phyloP scores from a whole-genome alignment of 2,113 vertebrate genomes.

The Cyprinodon variegatus region DNA sequence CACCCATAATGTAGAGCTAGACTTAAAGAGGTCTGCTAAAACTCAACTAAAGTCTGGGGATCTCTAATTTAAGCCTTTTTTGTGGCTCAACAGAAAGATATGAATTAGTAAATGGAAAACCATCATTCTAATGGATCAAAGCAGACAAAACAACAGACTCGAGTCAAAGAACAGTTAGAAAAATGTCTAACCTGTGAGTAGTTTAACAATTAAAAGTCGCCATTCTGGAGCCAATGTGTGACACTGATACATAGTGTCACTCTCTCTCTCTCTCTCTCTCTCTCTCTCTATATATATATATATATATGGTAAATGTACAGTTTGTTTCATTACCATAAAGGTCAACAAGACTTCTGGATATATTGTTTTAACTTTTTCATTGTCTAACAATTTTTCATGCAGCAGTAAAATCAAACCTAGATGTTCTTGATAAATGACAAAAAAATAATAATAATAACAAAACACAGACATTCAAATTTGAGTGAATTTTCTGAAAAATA shows the following conservation, averaged over 20 bases:
- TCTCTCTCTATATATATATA: background rate
- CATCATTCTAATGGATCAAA: background rate
- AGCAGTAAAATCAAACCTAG: background rate
- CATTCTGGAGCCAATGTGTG: no score
- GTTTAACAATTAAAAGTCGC: no score
- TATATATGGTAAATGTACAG: background rate
- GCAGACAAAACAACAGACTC: background rate
- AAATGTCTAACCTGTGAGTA: no score
- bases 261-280: no score
- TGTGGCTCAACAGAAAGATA: no score
- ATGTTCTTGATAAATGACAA: background rate
- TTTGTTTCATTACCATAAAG: background rate
- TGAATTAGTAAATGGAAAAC: no score
- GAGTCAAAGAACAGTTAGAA: no score
- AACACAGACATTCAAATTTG: background rate
- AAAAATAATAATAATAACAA: background rate
- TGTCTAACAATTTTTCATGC: background rate
- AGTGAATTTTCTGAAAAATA: slow-evolving; percentile 76
- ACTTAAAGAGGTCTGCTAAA: no score
- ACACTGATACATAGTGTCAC: background rate
- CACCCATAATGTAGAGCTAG: no score
- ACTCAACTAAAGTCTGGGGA: no score
- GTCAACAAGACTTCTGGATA: background rate
- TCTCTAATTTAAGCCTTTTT: no score
- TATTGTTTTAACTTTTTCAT: background rate